Base-by-base conservation (phyloP, 2,888 invertebrate genomes). In the Dicyrtoma fusca region DNA sequence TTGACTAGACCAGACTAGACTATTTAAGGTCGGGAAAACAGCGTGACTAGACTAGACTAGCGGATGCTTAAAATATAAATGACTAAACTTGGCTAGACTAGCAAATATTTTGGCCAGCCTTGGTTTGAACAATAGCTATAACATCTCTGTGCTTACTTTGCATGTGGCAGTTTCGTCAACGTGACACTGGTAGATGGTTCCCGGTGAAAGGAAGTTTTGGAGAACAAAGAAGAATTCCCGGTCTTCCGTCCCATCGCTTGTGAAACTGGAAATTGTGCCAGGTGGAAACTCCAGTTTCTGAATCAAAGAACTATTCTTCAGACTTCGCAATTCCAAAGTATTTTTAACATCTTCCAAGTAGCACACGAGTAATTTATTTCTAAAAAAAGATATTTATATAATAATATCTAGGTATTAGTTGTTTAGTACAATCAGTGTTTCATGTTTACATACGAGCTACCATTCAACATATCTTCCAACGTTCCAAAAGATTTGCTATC, bases 341-440 rank as follows among this genome's bases (percentile, higher is more conserved):
- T 68, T 53, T 23, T 68, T 68, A 19, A 97, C 97, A 86, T 98
- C 95, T 82, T 92, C 89, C 74, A 97, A 88, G 83, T 97, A 98
- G 83, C 92, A 91, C 45, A 94, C 85, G 65, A 96, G 88, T 45
- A 98, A 86, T 84, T 94, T 92, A 83, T 95, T 89, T 19, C 76
- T 76, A 47, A 19, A 6, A 51, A 51, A 11, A n/a, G 34, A 34
- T 34, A 34, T 34, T 34, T 8, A 34, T 5, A 34, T 3, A 34
- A 34, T 34, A 34, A 34, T 8, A 34, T 5, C 8, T 34, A 34
- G 34, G 3, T 34, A 34, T 34, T 34, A 8, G 8, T 8, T 5
- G 8, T 34, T 34, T 3, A 34, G 34, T 5, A 34, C 34, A 34
- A 8, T 5, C 8, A 34, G 34, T 34, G 8, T 5, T 34, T 34